Conservation (phyloP, 2,113 vertebrate species). For the Poeciliopsis occidentalis region DNA sequence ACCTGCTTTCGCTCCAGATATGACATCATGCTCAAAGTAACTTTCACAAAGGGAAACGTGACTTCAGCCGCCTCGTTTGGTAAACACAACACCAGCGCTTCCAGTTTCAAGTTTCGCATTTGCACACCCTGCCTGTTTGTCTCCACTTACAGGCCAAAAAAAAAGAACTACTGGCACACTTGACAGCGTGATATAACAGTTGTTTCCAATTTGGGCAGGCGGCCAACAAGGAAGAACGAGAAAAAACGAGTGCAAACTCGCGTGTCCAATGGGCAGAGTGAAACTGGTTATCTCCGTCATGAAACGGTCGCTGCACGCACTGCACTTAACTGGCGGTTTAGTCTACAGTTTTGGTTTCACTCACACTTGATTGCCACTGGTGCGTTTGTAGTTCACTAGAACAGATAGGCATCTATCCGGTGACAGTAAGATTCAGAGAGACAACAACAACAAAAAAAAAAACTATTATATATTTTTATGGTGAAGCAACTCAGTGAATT, state of each 20-base stretch:
- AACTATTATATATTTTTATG: constrained; percentile 7
- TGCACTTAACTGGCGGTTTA: constrained; percentile 24
- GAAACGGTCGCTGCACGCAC: constrained; percentile 26
- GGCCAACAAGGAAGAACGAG: constrained; percentile 59
- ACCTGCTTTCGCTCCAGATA: constrained; percentile 13
- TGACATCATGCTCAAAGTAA: constrained; percentile 55
- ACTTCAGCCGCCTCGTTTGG: neutral
- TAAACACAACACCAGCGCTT: constrained; percentile 67
- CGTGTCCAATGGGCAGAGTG: constrained; percentile 44
- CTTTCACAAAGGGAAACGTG: constrained; percentile 30
- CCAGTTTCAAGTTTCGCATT: constrained; percentile 61
- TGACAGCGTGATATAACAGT: constrained; percentile 45
- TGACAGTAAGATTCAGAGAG: constrained; percentile 16
- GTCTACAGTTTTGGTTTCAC: constrained; percentile 50
- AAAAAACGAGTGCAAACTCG: constrained; percentile 37
- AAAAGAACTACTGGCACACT: constrained; percentile 25
- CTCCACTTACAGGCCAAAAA: constrained; percentile 54
- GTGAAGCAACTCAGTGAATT: constrained; percentile 29
- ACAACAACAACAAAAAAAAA: neutral
- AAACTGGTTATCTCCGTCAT: constrained; percentile 61
- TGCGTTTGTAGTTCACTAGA: constrained; percentile 4
- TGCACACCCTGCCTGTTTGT: constrained; percentile 43
- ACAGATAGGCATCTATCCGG: constrained; percentile 28
- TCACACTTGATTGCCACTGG: constrained; percentile 14
- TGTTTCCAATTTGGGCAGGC: constrained; percentile 41